Conservation (phyloP, 2,113 vertebrate genomes). For the Cranoglanis bouderius region DNA sequence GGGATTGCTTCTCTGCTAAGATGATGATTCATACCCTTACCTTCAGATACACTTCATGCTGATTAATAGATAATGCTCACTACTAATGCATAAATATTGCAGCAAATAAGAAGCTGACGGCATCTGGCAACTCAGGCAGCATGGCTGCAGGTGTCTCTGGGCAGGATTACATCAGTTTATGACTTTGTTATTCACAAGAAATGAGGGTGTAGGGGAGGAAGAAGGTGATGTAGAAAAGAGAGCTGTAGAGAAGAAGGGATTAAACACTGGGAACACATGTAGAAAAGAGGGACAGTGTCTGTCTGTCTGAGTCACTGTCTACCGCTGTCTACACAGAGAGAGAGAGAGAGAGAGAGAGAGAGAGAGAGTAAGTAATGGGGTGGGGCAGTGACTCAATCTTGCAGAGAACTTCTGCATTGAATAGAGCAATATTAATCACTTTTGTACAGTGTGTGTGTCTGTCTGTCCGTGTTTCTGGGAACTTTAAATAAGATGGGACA, state of each 20-base stretch:
- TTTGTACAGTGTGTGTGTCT: neutral
- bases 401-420: conserved; percentile 48
- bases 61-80: neutral
- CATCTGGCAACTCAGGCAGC: neutral
- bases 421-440: conserved; percentile 30
- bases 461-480: neutral
- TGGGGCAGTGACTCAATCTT: conserved; percentile 60
- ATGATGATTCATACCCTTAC: conserved; percentile 7
- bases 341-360: conserved; percentile 62
- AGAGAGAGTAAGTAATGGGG: conserved; percentile 51
- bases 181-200: conserved; percentile 31
- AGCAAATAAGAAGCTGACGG: neutral
- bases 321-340: too few species aligned
- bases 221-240: conserved; percentile 12
- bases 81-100: neutral
- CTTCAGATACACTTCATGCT: neutral
- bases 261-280: conserved; percentile 59
- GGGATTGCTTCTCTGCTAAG: neutral
- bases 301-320: too few species aligned
- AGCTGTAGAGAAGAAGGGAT: conserved; percentile 24
- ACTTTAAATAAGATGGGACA: neutral
- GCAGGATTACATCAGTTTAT: conserved; percentile 17
- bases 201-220: conserved; percentile 6
- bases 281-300: conserved; percentile 53
- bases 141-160: conserved; percentile 20